These are phyloP conservation scores for Fulica atra DNA, from an alignment of 2,113 vertebrate genomes.

Conservation along the genomic window DNA sequence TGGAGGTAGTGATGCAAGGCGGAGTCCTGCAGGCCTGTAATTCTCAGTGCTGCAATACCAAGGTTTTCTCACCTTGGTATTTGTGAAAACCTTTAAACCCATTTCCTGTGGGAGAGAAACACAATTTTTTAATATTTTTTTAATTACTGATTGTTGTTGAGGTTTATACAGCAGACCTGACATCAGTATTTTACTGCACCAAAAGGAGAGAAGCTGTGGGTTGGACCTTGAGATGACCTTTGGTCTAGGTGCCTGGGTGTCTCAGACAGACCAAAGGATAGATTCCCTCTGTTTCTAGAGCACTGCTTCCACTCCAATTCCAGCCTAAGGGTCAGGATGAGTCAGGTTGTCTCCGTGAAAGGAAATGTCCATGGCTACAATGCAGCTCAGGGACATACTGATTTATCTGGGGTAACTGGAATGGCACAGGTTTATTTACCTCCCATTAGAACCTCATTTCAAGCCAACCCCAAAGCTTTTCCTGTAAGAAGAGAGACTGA, in stretches of 20 bases:
- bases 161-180: neutral
- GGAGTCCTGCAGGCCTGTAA: fast-evolving
- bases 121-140: neutral
- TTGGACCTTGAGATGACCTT: neutral
- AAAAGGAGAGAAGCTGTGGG: neutral
- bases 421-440: neutral
- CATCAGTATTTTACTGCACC: neutral
- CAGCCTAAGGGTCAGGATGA: neutral
- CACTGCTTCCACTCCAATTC: neutral
- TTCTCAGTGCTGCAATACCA: neutral
- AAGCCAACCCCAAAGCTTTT: neutral
- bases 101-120: conserved; percentile 37
- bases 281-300: neutral
- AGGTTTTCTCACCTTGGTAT: conserved; percentile 52
- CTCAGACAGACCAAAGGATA: neutral
- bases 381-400: neutral
- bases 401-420: neutral
- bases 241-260: neutral
- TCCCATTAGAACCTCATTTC: neutral
- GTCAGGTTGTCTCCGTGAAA: neutral
- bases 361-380: neutral
- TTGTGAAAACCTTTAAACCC: conserved; percentile 70
- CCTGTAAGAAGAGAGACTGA: neutral
- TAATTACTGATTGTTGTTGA: neutral
- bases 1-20: fast-evolving